Evolutionary conservation across 2,113 vertebrate genomes (phyloP), one percentile per base, ranked within the genome.

Genomic region (Burhinus bistriatus): DNA sequence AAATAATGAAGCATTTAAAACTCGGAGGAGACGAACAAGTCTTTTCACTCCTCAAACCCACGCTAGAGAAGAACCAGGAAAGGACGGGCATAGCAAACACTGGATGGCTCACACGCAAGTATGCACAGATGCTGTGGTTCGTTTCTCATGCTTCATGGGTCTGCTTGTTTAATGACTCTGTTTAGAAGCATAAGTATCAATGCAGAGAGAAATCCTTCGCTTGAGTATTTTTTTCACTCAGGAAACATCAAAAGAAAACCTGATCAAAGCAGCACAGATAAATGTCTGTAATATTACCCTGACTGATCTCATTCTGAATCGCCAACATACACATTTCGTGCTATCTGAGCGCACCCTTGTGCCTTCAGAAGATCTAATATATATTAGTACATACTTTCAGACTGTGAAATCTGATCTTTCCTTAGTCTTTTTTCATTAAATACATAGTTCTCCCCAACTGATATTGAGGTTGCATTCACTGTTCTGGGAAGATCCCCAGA

Each of bases 241-340:
- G 55, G 27, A 94, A 90, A 81, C 61, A 87, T 96, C 86, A 95
- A 89, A 96, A 89, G 89, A 89, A 97, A 93, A 49, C 73, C 55
- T 38, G 78, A 96, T 97, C 61, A 97, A 95, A 97, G 94, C 87
- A 87, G 73, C 58, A 87, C 12, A 84, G 81, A 79, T 87, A 96
- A 95, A 87, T 79, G 72, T 30, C 66, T 69, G 65, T 89, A 87
- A 93, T 94, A 80, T 47, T 85, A 69, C 30, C 65, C 38, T 93
- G 78, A 91, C 62, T 82, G 84, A 94, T 93, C 77, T 95, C 58
- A 66, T 76, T 75, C 94, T 91, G 89, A 84, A 93, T 82, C 11
- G 7, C 69, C 83, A 87, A 78, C 52, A 40, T 9, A 40, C 40
- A 68, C n/a, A 76, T 54, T 82, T 83, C 0, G 6, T 54, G 49